phyloP scores from a whole-genome alignment of 2,113 vertebrate species.

The Oreotrochilus melanogaster region DNA sequence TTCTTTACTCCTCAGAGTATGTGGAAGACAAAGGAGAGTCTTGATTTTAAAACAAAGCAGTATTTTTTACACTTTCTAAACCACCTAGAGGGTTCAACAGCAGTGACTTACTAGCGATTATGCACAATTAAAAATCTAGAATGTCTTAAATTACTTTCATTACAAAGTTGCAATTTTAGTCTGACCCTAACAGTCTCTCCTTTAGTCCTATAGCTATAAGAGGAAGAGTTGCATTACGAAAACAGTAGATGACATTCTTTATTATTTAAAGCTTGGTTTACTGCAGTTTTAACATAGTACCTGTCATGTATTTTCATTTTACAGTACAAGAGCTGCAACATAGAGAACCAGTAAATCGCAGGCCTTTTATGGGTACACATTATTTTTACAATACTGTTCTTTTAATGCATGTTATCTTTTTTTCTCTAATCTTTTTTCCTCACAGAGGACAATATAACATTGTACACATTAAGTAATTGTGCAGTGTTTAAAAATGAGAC shows the following conservation, averaged over 20 bases:
- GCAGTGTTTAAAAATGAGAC: neutral
- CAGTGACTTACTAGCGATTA: neutral
- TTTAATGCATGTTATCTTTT: neutral
- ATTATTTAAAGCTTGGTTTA: neutral
- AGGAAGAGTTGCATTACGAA: neutral
- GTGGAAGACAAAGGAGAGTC: neutral
- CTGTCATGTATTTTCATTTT: conserved; percentile 9
- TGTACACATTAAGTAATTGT: neutral
- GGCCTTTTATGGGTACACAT: neutral
- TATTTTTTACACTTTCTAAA: neutral
- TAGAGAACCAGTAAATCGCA: neutral
- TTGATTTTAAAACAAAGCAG: neutral
- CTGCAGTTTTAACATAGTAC: neutral
- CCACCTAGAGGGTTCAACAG: neutral
- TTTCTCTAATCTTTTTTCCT: neutral
- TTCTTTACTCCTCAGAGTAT: neutral
- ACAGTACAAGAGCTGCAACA: neutral
- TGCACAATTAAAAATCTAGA: neutral
- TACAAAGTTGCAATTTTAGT: neutral
- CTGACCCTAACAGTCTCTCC: neutral
- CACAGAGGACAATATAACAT: neutral
- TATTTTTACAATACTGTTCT: neutral
- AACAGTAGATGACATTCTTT: neutral
- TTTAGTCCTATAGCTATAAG: fast-evolving
- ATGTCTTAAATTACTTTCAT: neutral